These are phyloP conservation scores for Pemphigus obesinymphae DNA, from an alignment of 1,140 invertebrate species.

Conservation along the genomic window DNA sequence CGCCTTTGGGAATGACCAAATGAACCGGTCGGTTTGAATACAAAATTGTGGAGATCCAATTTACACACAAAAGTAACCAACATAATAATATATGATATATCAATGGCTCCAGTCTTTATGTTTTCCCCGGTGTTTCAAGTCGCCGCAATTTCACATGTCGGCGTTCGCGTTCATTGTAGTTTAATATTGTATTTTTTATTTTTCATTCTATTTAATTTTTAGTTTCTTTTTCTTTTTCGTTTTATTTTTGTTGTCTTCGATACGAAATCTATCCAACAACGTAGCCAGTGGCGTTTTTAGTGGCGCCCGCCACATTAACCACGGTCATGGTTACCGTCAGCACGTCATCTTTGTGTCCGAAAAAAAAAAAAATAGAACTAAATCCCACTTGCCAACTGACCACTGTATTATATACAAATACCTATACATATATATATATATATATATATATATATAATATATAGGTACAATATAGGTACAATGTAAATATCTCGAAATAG, in stretches of 20 bases:
- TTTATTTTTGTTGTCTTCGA: slow-evolving; percentile 23
- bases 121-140: slow-evolving; percentile 17
- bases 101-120: slow-evolving; percentile 19
- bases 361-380: neutral
- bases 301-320: slow-evolving; percentile 40
- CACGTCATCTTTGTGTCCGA: neutral
- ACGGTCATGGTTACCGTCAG: slow-evolving; percentile 27
- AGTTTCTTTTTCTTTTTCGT: no score
- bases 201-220: no score
- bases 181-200: slow-evolving; percentile 6
- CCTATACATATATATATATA: no score
- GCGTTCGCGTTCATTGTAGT: slow-evolving; percentile 16
- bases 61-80: slow-evolving; percentile 28
- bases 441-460: no score
- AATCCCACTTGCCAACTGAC: neutral
- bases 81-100: neutral
- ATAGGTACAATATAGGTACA: no score
- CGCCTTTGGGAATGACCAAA: slow-evolving; percentile 29
- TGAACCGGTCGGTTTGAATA: neutral
- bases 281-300: slow-evolving; percentile 20
- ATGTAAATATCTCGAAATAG: no score
- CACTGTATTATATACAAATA: no score
- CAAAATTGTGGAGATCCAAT: slow-evolving; percentile 29
- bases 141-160: slow-evolving; percentile 39
- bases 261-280: slow-evolving; percentile 13